Percentiles rank a stretch among this genome's conserved stretches.
These are phyloP conservation scores for Ormyrus rosae DNA, from an alignment of 2,888 invertebrate species.

Conservation along the genomic window DNA sequence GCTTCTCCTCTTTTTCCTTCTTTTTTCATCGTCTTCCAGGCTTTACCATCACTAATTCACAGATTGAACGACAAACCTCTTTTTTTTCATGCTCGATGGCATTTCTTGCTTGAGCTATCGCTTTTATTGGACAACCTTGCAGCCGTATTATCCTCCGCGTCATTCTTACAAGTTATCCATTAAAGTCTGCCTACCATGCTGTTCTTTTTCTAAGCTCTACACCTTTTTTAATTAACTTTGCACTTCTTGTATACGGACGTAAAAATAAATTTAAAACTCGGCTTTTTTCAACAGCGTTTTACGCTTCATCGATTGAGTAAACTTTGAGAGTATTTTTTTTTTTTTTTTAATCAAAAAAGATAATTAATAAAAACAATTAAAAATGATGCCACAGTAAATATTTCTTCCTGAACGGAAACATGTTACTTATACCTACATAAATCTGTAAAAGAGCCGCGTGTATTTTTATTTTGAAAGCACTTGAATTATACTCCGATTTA, in stretches of 20 bases:
- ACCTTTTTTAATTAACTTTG: constrained; percentile 32
- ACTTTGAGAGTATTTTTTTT: too few relatives aligned
- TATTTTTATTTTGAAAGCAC: too few relatives aligned
- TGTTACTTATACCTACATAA: background rate
- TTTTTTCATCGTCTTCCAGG: background rate
- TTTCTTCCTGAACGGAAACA: background rate
- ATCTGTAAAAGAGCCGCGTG: too few relatives aligned
- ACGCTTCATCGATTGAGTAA: too few relatives aligned
- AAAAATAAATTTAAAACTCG: background rate
- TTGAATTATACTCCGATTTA: too few relatives aligned
- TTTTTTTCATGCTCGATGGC: constrained; percentile 44
- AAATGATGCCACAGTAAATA: background rate
- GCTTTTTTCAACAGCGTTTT: background rate
- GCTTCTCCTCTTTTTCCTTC: background rate
- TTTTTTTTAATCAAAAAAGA: background rate
- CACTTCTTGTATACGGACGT: background rate
- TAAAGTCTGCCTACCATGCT: constrained; percentile 1
- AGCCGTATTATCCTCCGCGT: constrained; percentile 10
- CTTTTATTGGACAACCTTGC: constrained; percentile 13
- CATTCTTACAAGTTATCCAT: constrained; percentile 33
- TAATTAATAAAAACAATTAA: background rate
- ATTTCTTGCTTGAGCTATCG: constrained; percentile 20
- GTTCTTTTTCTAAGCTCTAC: background rate
- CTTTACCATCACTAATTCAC: constrained; percentile 60
- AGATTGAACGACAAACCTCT: constrained; percentile 60